A percentile compares a stretch with the other conserved stretches of the same genome.
phyloP scores from a whole-genome alignment of 2,888 invertebrate species.

The Stenurella melanura region DNA sequence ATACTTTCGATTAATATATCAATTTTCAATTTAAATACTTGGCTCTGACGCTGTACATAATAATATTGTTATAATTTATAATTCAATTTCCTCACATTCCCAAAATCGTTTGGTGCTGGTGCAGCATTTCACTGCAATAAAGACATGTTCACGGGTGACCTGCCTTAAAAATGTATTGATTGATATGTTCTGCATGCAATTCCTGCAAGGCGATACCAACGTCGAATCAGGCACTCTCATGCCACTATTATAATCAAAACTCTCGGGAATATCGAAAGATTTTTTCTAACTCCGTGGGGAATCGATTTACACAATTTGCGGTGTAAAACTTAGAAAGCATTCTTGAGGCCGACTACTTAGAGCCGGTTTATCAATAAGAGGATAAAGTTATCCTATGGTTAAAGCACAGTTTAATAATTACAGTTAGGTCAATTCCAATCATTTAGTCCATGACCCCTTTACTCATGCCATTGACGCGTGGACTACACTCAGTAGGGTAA shows the following conservation, averaged over 20 bases:
- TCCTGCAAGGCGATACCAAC: constrained; percentile 17
- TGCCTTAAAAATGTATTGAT: constrained; percentile 23
- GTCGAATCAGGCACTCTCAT: constrained; percentile 9
- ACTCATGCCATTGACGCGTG: too few species aligned
- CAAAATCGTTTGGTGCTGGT: not conserved
- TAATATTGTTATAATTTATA: constrained; percentile 7
- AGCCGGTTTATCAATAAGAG: too few species aligned
- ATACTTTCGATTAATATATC: not conserved
- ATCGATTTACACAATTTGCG: too few species aligned
- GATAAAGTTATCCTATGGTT: too few species aligned
- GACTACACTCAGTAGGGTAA: too few species aligned
- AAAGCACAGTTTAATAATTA: too few species aligned
- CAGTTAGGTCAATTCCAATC: too few species aligned
- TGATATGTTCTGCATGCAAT: constrained; percentile 7
- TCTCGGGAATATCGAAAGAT: constrained; percentile 14
- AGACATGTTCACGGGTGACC: constrained; percentile 21
- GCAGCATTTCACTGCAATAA: constrained; percentile 10
- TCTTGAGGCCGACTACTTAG: too few species aligned
- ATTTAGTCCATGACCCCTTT: too few species aligned
- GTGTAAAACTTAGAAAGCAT: too few species aligned
- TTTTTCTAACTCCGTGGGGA: not conserved
- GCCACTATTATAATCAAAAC: not conserved
- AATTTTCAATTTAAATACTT: not conserved
- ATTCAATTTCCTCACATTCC: not conserved
- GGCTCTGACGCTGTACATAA: not conserved